These are phyloP conservation scores for Cladopsammia gracilis DNA, from an alignment of 64 coral and sea anemone genomes.

Conservation along the genomic window DNA sequence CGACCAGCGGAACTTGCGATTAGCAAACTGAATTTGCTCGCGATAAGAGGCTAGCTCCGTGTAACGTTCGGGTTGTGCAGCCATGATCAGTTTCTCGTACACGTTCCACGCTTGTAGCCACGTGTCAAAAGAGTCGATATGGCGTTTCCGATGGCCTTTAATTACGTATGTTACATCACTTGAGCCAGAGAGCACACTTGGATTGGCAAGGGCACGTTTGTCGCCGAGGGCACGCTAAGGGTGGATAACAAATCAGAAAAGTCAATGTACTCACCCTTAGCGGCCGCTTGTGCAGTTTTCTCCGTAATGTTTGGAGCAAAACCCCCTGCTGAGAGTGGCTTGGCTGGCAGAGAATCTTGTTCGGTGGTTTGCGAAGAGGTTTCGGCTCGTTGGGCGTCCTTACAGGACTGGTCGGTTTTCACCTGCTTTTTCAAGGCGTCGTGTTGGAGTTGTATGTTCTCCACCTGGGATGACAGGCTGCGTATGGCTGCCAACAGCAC, in stretches of 20 bases:
- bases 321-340: too few species aligned
- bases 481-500: too few species aligned
- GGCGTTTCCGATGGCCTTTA: background rate
- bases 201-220: background rate
- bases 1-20: slow-evolving; percentile 35
- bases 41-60: slow-evolving; percentile 20
- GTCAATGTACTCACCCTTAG: slow-evolving; percentile 43
- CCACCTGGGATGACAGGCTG: too few species aligned
- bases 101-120: slow-evolving; percentile 44
- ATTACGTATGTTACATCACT: slow-evolving; percentile 7
- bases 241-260: slow-evolving; percentile 17
- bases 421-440: too few species aligned
- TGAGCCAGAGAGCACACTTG: background rate
- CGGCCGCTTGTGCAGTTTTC: too few species aligned
- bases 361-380: too few species aligned
- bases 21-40: slow-evolving; percentile 20
- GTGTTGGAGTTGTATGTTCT: too few species aligned
- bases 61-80: slow-evolving; percentile 8
- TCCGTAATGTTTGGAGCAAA: background rate
- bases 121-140: slow-evolving; percentile 16
- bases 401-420: too few species aligned
- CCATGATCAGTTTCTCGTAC: slow-evolving; percentile 13
- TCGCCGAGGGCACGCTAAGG: background rate
- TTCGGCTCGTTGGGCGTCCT: too few species aligned
- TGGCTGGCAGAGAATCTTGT: too few species aligned